Evolutionary conservation across 2,113 vertebrate species (phyloP).

Genomic region (Platanista minor): DNA sequence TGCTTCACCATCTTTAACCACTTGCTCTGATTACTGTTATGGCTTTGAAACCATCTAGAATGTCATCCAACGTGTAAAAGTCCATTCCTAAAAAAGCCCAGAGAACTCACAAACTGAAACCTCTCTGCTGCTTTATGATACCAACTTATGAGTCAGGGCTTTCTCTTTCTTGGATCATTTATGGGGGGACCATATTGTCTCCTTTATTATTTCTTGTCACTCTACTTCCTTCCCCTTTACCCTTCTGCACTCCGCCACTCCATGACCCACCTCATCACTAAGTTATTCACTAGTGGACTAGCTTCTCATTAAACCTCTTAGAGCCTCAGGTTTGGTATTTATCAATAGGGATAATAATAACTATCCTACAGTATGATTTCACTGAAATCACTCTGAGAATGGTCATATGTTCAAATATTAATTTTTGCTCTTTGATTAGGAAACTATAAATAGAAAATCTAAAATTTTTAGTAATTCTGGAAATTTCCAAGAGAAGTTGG

Average conservation of each 20-base stretch:
- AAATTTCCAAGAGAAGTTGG: neutral
- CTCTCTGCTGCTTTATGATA: neutral
- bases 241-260: rapidly evolving
- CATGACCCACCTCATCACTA: no score
- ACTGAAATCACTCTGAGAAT: neutral
- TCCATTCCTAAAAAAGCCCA: neutral
- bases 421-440: neutral
- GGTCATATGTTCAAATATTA: neutral
- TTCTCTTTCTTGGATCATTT: neutral
- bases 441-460: neutral
- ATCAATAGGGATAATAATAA: neutral
- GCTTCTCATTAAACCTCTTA: neutral
- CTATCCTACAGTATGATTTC: neutral
- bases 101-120: neutral
- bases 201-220: neutral
- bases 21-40: neutral
- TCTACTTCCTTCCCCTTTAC: neutral
- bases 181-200: neutral
- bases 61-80: neutral
- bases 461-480: neutral
- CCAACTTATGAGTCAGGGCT: no score
- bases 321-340: neutral
- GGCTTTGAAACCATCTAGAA: neutral
- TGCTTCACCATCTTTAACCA: neutral
- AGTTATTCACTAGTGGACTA: neutral